Base-by-base conservation (phyloP, 2,113 vertebrate species). In the Engystomops pustulosus region DNA sequence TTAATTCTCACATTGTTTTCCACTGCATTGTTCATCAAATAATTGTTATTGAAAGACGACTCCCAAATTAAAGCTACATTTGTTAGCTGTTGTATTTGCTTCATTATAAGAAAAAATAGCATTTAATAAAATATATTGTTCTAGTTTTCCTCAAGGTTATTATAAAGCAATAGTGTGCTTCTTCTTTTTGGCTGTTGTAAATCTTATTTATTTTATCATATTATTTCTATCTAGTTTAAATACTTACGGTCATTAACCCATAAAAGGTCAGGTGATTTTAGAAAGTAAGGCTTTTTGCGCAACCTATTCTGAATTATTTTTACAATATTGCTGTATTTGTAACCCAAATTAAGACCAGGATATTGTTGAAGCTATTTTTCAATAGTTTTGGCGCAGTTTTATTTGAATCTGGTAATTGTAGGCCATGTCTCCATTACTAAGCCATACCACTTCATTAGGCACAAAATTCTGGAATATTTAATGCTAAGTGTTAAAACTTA, bases 61-160 rank as follows among this genome's bases (percentile, higher is more conserved):
- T 65, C 27, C 60, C 30, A 65, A 65, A 65, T 14, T 32, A 65
- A 17, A 8, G 0, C 15, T 34, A 9, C 32, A 36, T 20, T 67
- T 67, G 62, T 67, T 32, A 34, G 27, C 62, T 62, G 58, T 62
- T 30, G 14, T 67, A 67, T 67, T 8, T 67, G 32, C 62, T 67
- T 17, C 27, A 67, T 0, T 34, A 67, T 41, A 41, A n/a, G 0
- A 30, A 62, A 58, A 67, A 34, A 34, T 67, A 62, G 27, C 27
- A 32, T 62, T 34, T 32, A 5, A 67, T 34, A 34, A 67, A 20
- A 67, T 20, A 34, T 36, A 32, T 65, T 65, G 30, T 65, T 65
- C 60, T 65, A 65, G 11, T 65, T n/a, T n/a, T n/a, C n/a, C n/a
- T 65, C 60, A 65, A 65, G 60, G 60, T 65, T 65, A 34, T 67